phyloP scores from a whole-genome alignment of 2,888 invertebrate genomes.

The Pollenia labialis region DNA sequence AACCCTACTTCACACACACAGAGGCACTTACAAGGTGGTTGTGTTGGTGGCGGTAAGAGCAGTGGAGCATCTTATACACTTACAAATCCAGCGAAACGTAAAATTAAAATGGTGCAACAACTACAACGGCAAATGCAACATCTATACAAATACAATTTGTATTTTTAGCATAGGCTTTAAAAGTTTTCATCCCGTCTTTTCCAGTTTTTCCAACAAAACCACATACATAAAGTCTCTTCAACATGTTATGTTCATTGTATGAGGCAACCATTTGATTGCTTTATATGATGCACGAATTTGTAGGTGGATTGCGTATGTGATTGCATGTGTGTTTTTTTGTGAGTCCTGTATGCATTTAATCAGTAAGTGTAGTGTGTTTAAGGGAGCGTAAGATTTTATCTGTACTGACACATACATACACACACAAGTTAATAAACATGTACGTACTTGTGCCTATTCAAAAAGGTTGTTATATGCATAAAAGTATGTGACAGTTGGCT shows the following conservation, averaged over 20 bases:
- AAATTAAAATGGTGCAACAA: slow-evolving; percentile 73
- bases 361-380: slow-evolving; percentile 21
- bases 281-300: slow-evolving; percentile 19
- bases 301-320: not conserved
- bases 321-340: not conserved
- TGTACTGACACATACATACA: not conserved
- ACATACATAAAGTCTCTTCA: slow-evolving; percentile 23
- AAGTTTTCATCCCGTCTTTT: slow-evolving; percentile 8
- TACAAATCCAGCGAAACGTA: slow-evolving; percentile 74
- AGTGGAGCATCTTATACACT: slow-evolving; percentile 56
- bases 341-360: not conserved
- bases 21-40: not conserved
- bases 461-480: slow-evolving; percentile 38
- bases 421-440: not conserved
- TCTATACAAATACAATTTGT: slow-evolving; percentile 33
- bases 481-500: slow-evolving; percentile 68
- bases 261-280: slow-evolving; percentile 44
- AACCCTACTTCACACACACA: not conserved
- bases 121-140: slow-evolving; percentile 15
- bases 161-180: slow-evolving; percentile 65
- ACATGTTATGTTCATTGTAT: slow-evolving; percentile 33
- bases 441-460: not conserved
- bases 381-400: slow-evolving; percentile 45
- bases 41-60: not conserved
- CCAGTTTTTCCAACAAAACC: slow-evolving; percentile 36